Conservation (phyloP, 1,140 invertebrate species). For the Diabrotica virgifera region DNA sequence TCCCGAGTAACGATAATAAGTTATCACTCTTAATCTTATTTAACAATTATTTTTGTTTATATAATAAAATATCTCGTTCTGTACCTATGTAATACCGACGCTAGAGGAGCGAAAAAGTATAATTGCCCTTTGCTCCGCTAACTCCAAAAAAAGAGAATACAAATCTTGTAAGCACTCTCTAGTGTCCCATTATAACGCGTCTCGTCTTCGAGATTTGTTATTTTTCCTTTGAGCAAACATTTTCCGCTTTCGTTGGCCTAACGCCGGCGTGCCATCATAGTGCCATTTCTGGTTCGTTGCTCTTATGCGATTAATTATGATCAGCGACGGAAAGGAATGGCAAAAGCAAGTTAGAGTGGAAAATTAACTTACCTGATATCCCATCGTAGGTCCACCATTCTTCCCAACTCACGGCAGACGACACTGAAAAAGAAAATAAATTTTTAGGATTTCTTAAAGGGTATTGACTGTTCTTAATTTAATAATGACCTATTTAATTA, state of each 20-base stretch:
- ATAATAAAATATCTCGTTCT: no score
- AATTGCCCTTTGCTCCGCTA: no score
- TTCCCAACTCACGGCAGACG: slow-evolving; percentile 79
- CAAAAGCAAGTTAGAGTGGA: slow-evolving; percentile 4
- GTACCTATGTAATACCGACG: no score
- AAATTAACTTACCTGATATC: slow-evolving; percentile 74
- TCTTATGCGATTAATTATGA: slow-evolving; percentile 14
- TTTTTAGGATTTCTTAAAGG: neutral
- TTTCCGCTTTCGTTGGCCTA: neutral
- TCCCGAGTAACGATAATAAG: no score
- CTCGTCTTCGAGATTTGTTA: neutral
- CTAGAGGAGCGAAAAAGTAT: no score
- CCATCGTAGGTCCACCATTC: slow-evolving; percentile 94
- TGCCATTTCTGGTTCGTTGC: slow-evolving; percentile 4
- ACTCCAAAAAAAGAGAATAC: no score
- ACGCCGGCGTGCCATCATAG: no score
- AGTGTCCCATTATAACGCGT: neutral
- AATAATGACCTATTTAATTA: no score
- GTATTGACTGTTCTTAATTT: no score
- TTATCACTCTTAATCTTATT: no score
- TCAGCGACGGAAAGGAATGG: slow-evolving; percentile 4
- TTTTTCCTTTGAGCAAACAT: neutral
- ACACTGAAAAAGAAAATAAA: slow-evolving; percentile 56
- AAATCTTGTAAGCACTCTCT: no score
- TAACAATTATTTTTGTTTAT: no score